A percentile compares a stretch with the other conserved stretches of the same genome.
These are phyloP conservation scores for Chloropsis hardwickii DNA, from an alignment of 2,113 vertebrate genomes.

Conservation along the genomic window DNA sequence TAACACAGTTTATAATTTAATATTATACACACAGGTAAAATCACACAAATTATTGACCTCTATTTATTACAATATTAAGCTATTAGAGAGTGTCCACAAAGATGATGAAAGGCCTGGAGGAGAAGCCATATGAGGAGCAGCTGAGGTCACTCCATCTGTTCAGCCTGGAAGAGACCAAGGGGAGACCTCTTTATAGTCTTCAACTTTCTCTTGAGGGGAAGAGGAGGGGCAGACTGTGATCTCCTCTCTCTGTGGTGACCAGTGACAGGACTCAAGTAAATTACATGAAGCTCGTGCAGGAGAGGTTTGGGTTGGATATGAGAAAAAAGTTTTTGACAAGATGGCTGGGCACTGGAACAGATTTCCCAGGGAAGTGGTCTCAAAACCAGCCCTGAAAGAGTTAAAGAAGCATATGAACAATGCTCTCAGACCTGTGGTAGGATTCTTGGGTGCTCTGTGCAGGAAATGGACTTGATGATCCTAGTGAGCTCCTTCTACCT, in stretches of 20 bases:
- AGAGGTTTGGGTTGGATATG: accelerated
- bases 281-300: accelerated
- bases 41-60: too few species aligned
- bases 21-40: too few species aligned
- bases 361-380: not conserved
- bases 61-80: too few species aligned
- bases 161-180: not conserved
- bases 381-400: not conserved
- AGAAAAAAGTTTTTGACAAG: not conserved
- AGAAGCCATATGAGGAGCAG: not conserved
- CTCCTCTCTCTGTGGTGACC: not conserved
- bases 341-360: not conserved
- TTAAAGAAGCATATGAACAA: not conserved
- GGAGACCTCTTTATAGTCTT: too few species aligned
- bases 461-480: not conserved
- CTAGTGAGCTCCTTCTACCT: not conserved
- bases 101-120: not conserved
- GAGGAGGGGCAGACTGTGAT: not conserved
- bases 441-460: too few species aligned
- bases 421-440: not conserved
- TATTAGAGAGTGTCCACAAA: not conserved
- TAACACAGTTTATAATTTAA: too few species aligned
- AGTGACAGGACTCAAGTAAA: not conserved
- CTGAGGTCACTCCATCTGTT: not conserved
- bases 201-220: accelerated